Conservation (phyloP, 2,888 invertebrate genomes). For the Eupithecia centaureata region DNA sequence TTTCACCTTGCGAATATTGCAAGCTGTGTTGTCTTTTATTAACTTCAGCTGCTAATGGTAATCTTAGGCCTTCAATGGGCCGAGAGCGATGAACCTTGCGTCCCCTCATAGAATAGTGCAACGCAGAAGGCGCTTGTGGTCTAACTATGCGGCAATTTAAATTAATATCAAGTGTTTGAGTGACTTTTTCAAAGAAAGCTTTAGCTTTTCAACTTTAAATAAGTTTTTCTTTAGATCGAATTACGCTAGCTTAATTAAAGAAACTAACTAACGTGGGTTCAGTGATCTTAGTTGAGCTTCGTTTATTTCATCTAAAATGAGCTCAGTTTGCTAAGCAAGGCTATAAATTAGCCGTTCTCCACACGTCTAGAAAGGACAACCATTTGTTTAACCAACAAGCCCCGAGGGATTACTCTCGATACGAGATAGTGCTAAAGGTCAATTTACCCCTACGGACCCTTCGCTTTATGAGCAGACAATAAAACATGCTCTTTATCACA, state of each 20-base stretch:
- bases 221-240: slow-evolving; percentile 7
- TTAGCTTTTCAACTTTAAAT: slow-evolving; percentile 12
- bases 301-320: slow-evolving; percentile 15
- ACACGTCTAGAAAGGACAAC: slow-evolving; percentile 47
- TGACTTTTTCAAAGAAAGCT: slow-evolving; percentile 1
- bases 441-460: slow-evolving; percentile 61
- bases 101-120: slow-evolving; percentile 26
- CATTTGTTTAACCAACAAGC: slow-evolving; percentile 57
- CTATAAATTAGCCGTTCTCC: slow-evolving; percentile 48
- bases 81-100: slow-evolving; percentile 30
- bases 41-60: slow-evolving; percentile 27
- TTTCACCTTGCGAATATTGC: slow-evolving; percentile 2
- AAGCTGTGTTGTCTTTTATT: neutral
- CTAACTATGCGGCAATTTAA: slow-evolving; percentile 4
- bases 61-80: slow-evolving; percentile 25
- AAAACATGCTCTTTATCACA: slow-evolving; percentile 66
- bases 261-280: slow-evolving; percentile 3
- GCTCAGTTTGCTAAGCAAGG: slow-evolving; percentile 32
- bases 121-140: slow-evolving; percentile 17
- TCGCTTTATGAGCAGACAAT: slow-evolving; percentile 62
- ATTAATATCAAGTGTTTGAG: neutral
- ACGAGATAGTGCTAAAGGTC: slow-evolving; percentile 66
- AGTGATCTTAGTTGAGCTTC: slow-evolving; percentile 17
- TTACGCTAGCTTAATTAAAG: slow-evolving; percentile 12
- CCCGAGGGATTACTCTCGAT: slow-evolving; percentile 56